These are phyloP conservation scores for Phylloscopus whistleri DNA, from an alignment of 2,113 vertebrate species.

Conservation along the genomic window DNA sequence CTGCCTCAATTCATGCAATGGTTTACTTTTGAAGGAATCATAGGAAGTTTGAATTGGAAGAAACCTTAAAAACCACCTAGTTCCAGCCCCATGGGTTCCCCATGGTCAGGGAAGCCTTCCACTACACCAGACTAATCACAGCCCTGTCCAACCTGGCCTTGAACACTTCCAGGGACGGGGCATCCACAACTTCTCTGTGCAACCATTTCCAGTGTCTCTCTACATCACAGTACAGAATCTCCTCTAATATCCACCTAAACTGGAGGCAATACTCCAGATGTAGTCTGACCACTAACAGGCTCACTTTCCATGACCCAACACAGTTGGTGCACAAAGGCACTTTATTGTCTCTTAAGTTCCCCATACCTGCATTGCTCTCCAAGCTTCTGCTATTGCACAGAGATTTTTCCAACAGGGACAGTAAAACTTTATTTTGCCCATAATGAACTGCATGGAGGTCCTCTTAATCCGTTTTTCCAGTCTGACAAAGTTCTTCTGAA, in stretches of 20 bases:
- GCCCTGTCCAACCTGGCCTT: rapidly evolving
- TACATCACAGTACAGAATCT: not conserved
- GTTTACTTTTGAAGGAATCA: not conserved
- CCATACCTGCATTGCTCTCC: not conserved
- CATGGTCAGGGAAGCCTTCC: not conserved
- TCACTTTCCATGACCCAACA: not conserved
- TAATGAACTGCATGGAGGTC: not conserved
- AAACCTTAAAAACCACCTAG: not conserved
- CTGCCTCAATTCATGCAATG: not conserved
- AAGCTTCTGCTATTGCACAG: not conserved
- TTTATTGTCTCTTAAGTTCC: not conserved
- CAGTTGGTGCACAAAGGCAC: not conserved
- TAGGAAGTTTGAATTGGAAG: not conserved
- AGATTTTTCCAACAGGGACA: not conserved
- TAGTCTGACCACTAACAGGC: not conserved
- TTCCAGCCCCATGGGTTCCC: not conserved
- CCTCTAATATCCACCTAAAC: not conserved
- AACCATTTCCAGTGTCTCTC: not conserved
- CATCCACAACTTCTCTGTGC: not conserved
- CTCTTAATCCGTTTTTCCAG: not conserved
- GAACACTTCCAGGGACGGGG: not conserved
- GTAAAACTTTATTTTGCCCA: not conserved
- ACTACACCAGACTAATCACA: not conserved
- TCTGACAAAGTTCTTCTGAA: not conserved
- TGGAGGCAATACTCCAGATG: not conserved